Conservation (phyloP, 2,113 vertebrate genomes). For the Peromyscus californicus region DNA sequence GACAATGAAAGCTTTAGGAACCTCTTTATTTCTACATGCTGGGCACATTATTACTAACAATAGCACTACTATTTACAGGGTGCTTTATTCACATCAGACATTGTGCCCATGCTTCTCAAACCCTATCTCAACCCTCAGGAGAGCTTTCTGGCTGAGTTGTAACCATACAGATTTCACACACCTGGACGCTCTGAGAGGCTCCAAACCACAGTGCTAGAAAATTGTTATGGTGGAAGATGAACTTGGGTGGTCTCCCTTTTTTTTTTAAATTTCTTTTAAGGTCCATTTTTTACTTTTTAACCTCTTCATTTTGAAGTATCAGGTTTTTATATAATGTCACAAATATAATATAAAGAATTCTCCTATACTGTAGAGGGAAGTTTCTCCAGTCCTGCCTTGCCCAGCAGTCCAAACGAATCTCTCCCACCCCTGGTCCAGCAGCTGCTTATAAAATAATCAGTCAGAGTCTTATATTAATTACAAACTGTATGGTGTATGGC, state of each 20-base stretch:
- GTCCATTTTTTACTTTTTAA: neutral
- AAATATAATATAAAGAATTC: slow-evolving; percentile 24
- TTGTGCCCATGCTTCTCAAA: neutral
- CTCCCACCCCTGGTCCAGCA: too few relatives aligned
- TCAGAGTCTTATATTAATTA: too few relatives aligned
- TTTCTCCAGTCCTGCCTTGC: too few relatives aligned
- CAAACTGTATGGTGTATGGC: too few relatives aligned
- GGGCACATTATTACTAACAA: neutral
- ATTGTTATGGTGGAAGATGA: neutral
- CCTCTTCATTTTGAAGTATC: slow-evolving; percentile 1
- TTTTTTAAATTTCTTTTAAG: neutral
- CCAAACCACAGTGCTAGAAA: neutral
- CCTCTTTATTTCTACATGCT: neutral
- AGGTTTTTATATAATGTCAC: neutral
- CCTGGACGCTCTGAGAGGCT: neutral
- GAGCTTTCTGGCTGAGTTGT: neutral
- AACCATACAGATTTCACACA: neutral
- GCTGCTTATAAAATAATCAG: too few relatives aligned
- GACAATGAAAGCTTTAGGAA: neutral
- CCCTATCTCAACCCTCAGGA: neutral
- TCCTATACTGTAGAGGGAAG: neutral
- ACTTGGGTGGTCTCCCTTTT: neutral
- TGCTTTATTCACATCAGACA: neutral
- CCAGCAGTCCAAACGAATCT: too few relatives aligned
- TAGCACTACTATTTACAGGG: neutral